Evolutionary conservation across 2,888 invertebrate species (phyloP).

Genomic region (Sycophila texana): DNA sequence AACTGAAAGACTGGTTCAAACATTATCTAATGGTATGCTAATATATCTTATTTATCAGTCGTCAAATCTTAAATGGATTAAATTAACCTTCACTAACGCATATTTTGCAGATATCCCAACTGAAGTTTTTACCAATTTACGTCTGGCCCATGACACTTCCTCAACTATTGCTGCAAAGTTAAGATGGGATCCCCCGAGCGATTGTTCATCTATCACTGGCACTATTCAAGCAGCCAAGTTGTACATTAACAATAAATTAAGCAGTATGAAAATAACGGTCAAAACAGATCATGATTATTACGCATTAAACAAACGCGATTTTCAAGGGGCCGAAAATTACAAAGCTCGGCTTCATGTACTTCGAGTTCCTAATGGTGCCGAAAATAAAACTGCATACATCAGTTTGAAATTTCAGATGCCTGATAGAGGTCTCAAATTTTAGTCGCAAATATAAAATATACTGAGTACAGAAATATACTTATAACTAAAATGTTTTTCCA

Average conservation of each 20-base stretch:
- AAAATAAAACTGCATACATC: conserved; percentile 32
- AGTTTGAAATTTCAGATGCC: conserved; percentile 49
- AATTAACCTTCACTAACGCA: not conserved
- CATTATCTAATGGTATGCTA: conserved; percentile 41
- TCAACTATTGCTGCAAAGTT: conserved; percentile 19
- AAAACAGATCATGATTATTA: conserved; percentile 17
- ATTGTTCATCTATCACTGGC: conserved; percentile 63
- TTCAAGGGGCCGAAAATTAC: conserved; percentile 59
- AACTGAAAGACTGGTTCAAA: conserved; percentile 31
- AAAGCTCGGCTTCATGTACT: conserved; percentile 55
- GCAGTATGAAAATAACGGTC: conserved; percentile 24
- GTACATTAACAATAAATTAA: conserved; percentile 54
- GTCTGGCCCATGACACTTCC: conserved; percentile 26
- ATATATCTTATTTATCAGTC: not conserved
- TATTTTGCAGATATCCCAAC: conserved; percentile 60
- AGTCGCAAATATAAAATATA: not conserved
- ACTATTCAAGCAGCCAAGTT: conserved; percentile 52
- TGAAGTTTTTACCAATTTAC: conserved; percentile 55
- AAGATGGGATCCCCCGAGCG: conserved; percentile 60
- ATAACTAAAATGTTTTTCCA: conserved; percentile 22
- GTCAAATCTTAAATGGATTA: not conserved
- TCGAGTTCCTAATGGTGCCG: conserved; percentile 34
- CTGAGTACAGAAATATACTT: not conserved
- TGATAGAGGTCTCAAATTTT: conserved; percentile 57
- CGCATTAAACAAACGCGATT: not conserved